Conservation (phyloP, 2,888 invertebrate species). For the Drosophila aldrichi region DNA sequence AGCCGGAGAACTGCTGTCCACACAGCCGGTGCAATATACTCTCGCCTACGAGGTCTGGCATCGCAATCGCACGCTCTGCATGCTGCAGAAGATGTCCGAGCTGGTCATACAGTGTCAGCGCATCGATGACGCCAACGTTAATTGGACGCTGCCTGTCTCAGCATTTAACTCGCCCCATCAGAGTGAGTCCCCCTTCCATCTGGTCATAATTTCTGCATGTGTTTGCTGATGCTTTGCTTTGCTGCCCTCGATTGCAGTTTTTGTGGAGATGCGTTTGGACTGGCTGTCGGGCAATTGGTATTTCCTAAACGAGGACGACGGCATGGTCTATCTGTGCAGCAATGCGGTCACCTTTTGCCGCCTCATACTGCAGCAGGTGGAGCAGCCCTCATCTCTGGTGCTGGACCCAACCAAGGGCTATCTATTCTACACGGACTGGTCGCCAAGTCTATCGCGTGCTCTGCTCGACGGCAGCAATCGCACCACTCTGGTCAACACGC, state of each 20-base stretch:
- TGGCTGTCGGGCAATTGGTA: conserved; percentile 96
- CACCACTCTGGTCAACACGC: conserved; percentile 87
- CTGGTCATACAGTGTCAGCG: conserved; percentile 88
- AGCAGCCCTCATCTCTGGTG: conserved; percentile 91
- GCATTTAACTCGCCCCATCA: conserved; percentile 88
- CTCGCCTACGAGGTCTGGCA: conserved; percentile 89
- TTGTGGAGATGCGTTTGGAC: conserved; percentile 91
- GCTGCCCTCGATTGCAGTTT: conserved; percentile 86
- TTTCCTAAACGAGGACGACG: conserved; percentile 89
- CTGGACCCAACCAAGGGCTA: conserved; percentile 92
- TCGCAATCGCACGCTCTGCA: conserved; percentile 89
- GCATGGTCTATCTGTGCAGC: conserved; percentile 90
- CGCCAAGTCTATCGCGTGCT: conserved; percentile 88
- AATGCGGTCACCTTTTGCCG: conserved; percentile 88
- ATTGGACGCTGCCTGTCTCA: conserved; percentile 87
- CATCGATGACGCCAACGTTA: conserved; percentile 88
- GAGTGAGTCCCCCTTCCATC: conserved; percentile 85
- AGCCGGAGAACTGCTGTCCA: conserved; percentile 85
- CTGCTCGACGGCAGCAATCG: conserved; percentile 88
- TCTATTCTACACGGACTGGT: conserved; percentile 93
- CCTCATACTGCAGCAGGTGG: conserved; percentile 88
- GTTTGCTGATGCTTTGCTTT: conserved; percentile 37
- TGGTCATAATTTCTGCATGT: conserved; percentile 42
- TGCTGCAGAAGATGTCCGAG: conserved; percentile 87
- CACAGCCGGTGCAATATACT: conserved; percentile 68